Evolutionary conservation across 2,113 vertebrate species (phyloP).

Genomic region (Scopus umbretta): DNA sequence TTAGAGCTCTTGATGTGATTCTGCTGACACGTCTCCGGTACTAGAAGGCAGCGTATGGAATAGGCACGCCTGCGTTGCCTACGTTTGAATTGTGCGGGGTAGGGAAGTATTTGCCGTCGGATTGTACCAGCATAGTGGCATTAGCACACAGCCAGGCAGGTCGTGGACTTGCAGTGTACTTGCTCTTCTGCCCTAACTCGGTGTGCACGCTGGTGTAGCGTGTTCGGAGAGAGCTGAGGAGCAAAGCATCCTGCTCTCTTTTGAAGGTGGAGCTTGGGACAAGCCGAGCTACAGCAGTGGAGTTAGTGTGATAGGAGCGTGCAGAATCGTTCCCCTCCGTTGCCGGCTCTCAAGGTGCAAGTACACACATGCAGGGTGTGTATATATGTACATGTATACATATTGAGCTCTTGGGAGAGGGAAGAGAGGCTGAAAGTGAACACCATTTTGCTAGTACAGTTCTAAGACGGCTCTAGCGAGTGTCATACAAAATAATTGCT

Average conservation of each 20-base stretch:
- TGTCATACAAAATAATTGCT: background rate
- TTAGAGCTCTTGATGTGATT: background rate
- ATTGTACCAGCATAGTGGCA: rapidly evolving
- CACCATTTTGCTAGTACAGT: background rate
- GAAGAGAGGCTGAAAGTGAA: background rate
- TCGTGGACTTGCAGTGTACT: background rate
- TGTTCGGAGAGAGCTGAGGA: background rate
- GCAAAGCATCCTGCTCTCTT: background rate
- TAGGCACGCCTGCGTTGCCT: background rate
- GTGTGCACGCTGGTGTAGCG: rapidly evolving
- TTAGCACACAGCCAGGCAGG: background rate
- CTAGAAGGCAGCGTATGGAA: background rate
- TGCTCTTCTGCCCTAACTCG: background rate
- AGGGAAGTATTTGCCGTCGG: too few species aligned
- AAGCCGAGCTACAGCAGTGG: background rate
- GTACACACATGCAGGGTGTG: too few species aligned
- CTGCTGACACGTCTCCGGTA: background rate
- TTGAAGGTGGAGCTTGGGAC: background rate
- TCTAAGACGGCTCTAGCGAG: background rate
- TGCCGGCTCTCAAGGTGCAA: background rate
- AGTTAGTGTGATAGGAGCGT: background rate
- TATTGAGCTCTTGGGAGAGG: background rate
- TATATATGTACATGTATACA: background rate
- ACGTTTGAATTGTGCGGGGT: too few species aligned
- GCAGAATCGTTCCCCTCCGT: background rate